Evolutionary conservation across 2,113 vertebrate species (phyloP), one percentile per base, ranked within the genome.

Genomic region (Tetraodon nigroviridis): DNA sequence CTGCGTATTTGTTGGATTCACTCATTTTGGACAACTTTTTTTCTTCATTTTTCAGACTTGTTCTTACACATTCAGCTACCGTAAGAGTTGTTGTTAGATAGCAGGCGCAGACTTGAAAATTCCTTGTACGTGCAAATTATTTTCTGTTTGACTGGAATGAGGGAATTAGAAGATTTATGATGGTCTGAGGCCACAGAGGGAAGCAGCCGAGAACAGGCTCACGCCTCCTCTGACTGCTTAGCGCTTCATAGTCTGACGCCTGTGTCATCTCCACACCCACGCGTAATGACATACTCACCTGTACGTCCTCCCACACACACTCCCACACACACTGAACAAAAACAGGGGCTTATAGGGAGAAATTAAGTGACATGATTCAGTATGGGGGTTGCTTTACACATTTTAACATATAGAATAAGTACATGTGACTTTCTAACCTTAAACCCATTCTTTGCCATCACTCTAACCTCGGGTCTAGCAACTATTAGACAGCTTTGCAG

Each of bases 81-180:
- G 76, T 64, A 73, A 47, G 78, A 73, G 64, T 67, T 50, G 64
- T 18, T 64, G 44, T 46, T 13, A 2, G 15, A 49, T 17, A 51
- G 53, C 75, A 57, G 55, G 29, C 6, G 6, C 19, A 18, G 68
- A 51, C 14, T 15, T 41, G 77, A 83, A 80, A 67, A 78, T 82
- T 83, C 85, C 83, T 81, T 79, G 51, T 64, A 76, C 61, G 80
- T 75, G 76, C 79, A 74, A 71, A 72, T 51, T 14, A 29, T 16
- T 70, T 67, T 83, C 62, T 45, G 32, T 79, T 75, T 84, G 81
- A 85, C 83, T 75, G 84, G 80, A 85, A 88, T 80, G 83, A 82
- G 73, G 71, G 81, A 80, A 83, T 77, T 84, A 83, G 61, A 69
- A 86, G 80, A 88, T 88, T 86, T 88, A 86, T 82, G 69, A 77